Evolutionary conservation across 1,140 invertebrate genomes (phyloP).

Genomic region (Aplysia californica): DNA sequence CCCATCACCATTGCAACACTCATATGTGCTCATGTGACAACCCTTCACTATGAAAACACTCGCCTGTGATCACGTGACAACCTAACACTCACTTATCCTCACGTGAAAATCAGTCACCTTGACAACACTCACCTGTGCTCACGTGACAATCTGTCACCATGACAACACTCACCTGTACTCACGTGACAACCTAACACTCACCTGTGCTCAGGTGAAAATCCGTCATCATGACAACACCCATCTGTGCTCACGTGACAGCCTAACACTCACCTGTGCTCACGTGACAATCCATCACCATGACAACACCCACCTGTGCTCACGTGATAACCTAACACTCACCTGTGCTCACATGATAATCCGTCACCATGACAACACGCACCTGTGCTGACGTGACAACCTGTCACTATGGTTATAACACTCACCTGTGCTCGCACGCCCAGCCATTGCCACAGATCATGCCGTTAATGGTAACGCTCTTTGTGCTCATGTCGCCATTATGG

Average conservation of each 20-base stretch:
- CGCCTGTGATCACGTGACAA: too few relatives aligned
- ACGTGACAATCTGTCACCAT: neutral
- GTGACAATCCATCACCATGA: neutral
- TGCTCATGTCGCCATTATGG: conserved; percentile 71
- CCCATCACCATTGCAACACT: too few relatives aligned
- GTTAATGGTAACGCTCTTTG: conserved; percentile 69
- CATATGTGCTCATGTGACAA: too few relatives aligned
- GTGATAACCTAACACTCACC: conserved; percentile 67
- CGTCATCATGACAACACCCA: neutral
- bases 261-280: neutral
- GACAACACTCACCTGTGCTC: neutral
- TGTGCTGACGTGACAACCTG: neutral
- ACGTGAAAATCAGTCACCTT: too few relatives aligned
- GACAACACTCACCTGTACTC: neutral
- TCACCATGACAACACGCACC: neutral
- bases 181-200: neutral
- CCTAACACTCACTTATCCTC: too few relatives aligned
- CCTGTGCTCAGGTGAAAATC: neutral
- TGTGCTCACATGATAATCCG: conserved; percentile 76
- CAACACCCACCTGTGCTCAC: neutral
- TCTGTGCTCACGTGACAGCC: neutral
- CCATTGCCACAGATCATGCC: conserved; percentile 75
- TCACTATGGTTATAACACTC: neutral
- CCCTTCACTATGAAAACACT: too few relatives aligned
- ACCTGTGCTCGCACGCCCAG: conserved; percentile 79